These are phyloP conservation scores for Troilus luridus DNA, from an alignment of 2,888 invertebrate species.

Conservation along the genomic window DNA sequence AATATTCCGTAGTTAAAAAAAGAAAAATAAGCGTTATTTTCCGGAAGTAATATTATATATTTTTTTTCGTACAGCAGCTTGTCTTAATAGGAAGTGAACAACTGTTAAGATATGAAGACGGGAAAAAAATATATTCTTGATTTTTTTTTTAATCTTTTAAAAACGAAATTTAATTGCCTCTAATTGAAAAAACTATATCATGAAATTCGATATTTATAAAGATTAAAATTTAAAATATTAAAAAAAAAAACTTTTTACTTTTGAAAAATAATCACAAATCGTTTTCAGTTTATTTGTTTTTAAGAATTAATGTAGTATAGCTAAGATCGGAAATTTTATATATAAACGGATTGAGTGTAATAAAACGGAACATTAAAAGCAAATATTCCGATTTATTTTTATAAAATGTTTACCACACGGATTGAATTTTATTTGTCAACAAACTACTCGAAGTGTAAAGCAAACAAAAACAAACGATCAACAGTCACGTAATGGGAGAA, in stretches of 20 bases:
- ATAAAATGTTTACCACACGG: neutral
- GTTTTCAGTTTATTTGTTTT: neutral
- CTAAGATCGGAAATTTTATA: too few species aligned
- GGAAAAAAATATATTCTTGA: neutral
- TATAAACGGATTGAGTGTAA: too few species aligned
- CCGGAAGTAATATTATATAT: neutral
- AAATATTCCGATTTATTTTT: neutral
- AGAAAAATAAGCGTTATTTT: neutral
- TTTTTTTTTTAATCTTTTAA: neutral
- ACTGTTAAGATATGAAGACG: neutral
- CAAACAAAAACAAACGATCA: neutral
- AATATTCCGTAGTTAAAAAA: neutral
- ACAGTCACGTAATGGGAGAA: neutral
- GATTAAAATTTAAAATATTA: neutral
- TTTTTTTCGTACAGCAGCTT: neutral
- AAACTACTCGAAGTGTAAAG: neutral
- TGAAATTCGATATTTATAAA: neutral
- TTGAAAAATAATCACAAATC: neutral
- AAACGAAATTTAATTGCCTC: neutral
- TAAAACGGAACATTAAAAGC: neutral
- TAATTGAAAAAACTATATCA: neutral
- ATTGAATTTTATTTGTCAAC: slow-evolving; percentile 24
- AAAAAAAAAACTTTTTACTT: neutral
- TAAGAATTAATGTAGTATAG: too few species aligned
- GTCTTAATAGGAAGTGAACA: neutral